These are phyloP conservation scores for Chelon auratus DNA, from an alignment of 2,797 vertebrate genomes.

Conservation along the genomic window DNA sequence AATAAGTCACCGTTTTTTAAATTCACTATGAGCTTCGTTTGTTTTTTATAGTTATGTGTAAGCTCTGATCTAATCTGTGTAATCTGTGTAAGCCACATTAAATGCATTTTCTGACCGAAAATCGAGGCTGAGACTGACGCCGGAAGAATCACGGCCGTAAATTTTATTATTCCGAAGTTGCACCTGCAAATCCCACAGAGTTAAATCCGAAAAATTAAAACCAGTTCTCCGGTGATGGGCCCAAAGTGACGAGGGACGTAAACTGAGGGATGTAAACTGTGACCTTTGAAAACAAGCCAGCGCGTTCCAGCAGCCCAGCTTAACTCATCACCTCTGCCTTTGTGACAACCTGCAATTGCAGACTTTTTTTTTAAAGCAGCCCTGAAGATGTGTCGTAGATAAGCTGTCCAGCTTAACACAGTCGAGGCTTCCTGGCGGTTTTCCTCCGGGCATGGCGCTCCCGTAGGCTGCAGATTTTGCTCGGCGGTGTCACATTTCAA, in stretches of 20 bases:
- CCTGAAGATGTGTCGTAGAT: constrained; percentile 77
- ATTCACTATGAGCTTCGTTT: background rate
- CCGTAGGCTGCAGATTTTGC: constrained; percentile 43
- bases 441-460: constrained; percentile 47
- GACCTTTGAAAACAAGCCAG: constrained; percentile 47
- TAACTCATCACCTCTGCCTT: constrained; percentile 70
- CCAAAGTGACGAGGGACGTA: constrained; percentile 11
- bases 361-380: constrained; percentile 73
- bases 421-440: constrained; percentile 52
- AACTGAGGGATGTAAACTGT: constrained; percentile 53
- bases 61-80: no score
- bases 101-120: no score
- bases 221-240: constrained; percentile 19
- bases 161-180: no score
- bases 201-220: background rate
- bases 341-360: constrained; percentile 76
- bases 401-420: constrained; percentile 69
- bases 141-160: no score
- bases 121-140: no score
- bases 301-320: constrained; percentile 49
- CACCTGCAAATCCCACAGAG: background rate
- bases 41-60: background rate
- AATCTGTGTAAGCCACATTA: no score
- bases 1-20: background rate
- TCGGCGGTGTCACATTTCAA: constrained; percentile 75